These are phyloP conservation scores for Theristus sp. DNA, from an alignment of 2,888 invertebrate genomes.

Conservation along the genomic window DNA sequence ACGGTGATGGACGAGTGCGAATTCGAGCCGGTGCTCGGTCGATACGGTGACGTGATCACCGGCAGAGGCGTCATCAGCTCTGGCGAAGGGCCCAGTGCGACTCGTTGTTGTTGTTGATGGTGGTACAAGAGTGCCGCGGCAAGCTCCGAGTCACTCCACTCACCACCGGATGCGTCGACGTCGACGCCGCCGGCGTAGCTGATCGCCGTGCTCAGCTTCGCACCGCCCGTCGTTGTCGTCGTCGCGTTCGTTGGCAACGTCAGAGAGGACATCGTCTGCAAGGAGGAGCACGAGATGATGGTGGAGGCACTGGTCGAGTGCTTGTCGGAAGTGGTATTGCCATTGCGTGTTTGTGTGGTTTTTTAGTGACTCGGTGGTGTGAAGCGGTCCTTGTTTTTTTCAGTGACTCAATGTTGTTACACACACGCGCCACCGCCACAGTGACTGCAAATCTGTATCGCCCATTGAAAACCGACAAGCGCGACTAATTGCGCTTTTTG, in stretches of 20 bases:
- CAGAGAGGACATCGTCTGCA: conserved; percentile 18
- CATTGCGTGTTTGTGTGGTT: too few species aligned
- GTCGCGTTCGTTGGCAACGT: conserved; percentile 17
- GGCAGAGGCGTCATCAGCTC: background rate
- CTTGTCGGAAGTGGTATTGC: too few species aligned
- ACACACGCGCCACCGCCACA: too few species aligned
- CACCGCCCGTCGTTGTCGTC: conserved; percentile 13
- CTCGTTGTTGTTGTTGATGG: too few species aligned
- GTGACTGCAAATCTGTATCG: too few species aligned
- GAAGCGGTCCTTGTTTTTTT: too few species aligned
- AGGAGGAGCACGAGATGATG: background rate
- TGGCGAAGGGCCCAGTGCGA: background rate
- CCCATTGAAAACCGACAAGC: too few species aligned
- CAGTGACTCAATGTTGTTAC: too few species aligned
- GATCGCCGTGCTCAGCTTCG: conserved; percentile 8
- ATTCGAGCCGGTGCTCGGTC: too few species aligned
- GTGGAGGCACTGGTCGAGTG: too few species aligned
- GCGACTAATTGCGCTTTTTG: too few species aligned
- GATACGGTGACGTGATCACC: background rate
- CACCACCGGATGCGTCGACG: background rate
- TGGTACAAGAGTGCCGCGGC: background rate
- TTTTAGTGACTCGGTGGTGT: too few species aligned
- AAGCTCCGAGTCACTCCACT: background rate
- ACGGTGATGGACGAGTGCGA: background rate
- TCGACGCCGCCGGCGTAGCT: background rate